Base-by-base conservation (phyloP, 2,888 invertebrate genomes). In the Tachina grossa region DNA sequence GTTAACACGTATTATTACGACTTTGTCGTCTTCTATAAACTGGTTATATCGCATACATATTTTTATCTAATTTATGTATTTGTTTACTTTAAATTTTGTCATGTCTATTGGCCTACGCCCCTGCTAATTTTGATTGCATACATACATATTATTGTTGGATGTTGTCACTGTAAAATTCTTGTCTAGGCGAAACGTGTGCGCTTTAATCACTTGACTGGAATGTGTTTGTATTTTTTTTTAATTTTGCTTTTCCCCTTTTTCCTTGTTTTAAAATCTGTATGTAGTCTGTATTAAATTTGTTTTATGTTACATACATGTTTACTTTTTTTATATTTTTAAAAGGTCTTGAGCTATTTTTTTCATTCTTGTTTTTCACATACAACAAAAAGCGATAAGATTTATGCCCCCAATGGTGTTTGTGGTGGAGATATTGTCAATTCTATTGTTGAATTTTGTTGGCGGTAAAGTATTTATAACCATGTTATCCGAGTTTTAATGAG, bases 191-290 rank as follows among this genome's bases (percentile, higher is more conserved):
- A 72, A 74, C 41, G 57, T 80, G 65, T 65, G 72, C 22, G 19
- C 51, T 74, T 65, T 57, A 80, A 74, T 80, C 65, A 57, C 57
- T 72, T 59, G 72, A 31, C 65, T 65, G 65, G 57, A 74, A 74
- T 80, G 57, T 57, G 66, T 69, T 72, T 65, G 43, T 31, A 45
- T n/a, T 69, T 49, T 65, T 61, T 69, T 49, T 65, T 53, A 41
- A 41, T 9, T 43, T 22, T 43, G n/a, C 51, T 63, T 69, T 68
- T 66, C 45, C 71, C n/a, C 19, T 55, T 49, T 51, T 69, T 51
- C 45, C 45, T 31, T 61, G 19, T 79, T 43, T 47, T 55, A 61
- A 39, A 43, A 13, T 53, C 76, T 63, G 61, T 49, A 79, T 65
- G 63, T 39, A 74, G 66, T 75, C 55, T 81, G 75, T 57, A 41